Conservation (phyloP, 2,888 invertebrate species). For the Ophioninae sp. region DNA sequence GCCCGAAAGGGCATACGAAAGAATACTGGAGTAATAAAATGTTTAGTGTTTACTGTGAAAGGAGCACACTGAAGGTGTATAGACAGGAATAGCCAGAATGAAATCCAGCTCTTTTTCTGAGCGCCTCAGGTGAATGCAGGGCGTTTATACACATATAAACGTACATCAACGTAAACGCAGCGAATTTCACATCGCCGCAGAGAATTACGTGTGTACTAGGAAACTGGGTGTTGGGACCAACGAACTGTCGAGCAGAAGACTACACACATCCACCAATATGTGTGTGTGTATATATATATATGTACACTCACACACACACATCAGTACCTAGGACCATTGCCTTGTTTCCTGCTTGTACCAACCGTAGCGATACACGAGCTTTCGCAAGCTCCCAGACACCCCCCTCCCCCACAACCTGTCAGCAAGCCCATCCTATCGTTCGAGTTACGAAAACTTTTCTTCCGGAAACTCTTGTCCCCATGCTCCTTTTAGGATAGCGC, state of each 20-base stretch:
- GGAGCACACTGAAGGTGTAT: neutral
- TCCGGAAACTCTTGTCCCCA: conserved; percentile 36
- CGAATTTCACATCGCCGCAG: conserved; percentile 1
- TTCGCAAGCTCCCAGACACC: conserved; percentile 22
- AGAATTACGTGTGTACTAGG: neutral
- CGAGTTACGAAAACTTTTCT: conserved; percentile 44
- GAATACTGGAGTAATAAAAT: neutral
- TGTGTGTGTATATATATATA: neutral
- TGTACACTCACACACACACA: conserved; percentile 38
- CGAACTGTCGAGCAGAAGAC: conserved; percentile 14
- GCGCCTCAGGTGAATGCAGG: neutral
- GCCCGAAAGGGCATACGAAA: neutral
- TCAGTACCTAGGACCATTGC: conserved; percentile 47
- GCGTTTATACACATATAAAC: neutral
- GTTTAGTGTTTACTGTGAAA: conserved; percentile 4
- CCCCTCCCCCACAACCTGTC: neutral
- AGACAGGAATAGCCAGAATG: conserved; percentile 5
- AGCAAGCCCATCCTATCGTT: conserved; percentile 4
- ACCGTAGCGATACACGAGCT: conserved; percentile 15
- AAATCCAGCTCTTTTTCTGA: neutral
- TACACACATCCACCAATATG: conserved; percentile 41
- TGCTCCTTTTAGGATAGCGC: conserved; percentile 36
- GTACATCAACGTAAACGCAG: conserved; percentile 19
- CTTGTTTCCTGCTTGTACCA: conserved; percentile 20
- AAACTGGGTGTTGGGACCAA: conserved; percentile 13